These are phyloP conservation scores for Nasonia vitripennis DNA, from an alignment of 1,140 invertebrate genomes.

Conservation along the genomic window DNA sequence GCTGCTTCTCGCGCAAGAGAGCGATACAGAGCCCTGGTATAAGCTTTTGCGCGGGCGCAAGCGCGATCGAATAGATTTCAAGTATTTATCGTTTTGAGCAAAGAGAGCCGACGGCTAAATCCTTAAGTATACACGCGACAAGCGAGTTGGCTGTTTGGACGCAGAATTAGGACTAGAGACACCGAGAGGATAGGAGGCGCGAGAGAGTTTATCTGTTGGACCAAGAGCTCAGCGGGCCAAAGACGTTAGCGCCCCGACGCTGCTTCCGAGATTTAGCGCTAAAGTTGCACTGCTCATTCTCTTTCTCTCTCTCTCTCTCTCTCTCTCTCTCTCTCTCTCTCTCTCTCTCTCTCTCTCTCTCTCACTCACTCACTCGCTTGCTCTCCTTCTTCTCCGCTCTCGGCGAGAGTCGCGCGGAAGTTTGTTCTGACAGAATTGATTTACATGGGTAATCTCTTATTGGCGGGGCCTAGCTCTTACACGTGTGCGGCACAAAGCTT, in stretches of 20 bases:
- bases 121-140: slow-evolving; percentile 32
- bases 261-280: slow-evolving; percentile 60
- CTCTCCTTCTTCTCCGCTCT: neutral
- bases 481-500: neutral
- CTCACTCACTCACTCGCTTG: neutral
- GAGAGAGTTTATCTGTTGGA: slow-evolving; percentile 61
- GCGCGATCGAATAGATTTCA: slow-evolving; percentile 39
- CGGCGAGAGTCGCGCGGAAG: slow-evolving; percentile 51
- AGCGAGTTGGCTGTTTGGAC: slow-evolving; percentile 54
- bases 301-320: neutral
- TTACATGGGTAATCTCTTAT: slow-evolving; percentile 56
- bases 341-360: neutral
- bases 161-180: slow-evolving; percentile 58
- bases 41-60: neutral
- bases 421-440: slow-evolving; percentile 60
- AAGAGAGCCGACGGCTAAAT: slow-evolving; percentile 33
- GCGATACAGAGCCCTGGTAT: neutral
- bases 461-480: neutral
- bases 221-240: slow-evolving; percentile 59
- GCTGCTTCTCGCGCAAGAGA: neutral
- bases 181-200: slow-evolving; percentile 22
- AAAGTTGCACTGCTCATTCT: slow-evolving; percentile 57
- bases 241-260: slow-evolving; percentile 56
- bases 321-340: neutral
- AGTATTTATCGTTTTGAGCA: slow-evolving; percentile 35